phyloP scores from a whole-genome alignment of 2,113 vertebrate genomes.

The Myotis brandtii region DNA sequence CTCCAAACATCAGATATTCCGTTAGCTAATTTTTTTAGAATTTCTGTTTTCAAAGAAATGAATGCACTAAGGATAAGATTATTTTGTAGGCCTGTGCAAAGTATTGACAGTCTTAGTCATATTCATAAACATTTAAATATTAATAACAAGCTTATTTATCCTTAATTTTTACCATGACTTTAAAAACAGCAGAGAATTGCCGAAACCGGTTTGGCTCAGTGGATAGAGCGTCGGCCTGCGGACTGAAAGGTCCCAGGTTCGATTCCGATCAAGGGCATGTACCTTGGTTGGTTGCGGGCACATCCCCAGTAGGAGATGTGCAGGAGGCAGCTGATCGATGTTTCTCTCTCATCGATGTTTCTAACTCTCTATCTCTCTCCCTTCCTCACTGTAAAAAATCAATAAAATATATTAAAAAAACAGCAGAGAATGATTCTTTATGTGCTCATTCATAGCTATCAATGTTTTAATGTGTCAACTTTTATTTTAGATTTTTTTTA shows the following conservation, averaged over 20 bases:
- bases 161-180: background rate
- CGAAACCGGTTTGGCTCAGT: too few species aligned
- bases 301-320: too few species aligned
- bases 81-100: background rate
- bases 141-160: background rate
- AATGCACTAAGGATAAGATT: background rate
- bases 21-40: background rate
- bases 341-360: too few species aligned
- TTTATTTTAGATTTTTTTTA: background rate
- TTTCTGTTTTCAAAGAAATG: constrained; percentile 58
- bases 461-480: background rate
- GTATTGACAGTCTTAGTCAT: background rate
- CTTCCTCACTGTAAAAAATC: too few species aligned
- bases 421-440: background rate
- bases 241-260: too few species aligned
- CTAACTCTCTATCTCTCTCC: too few species aligned
- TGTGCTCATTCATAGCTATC: background rate
- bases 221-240: too few species aligned
- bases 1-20: background rate
- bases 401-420: background rate
- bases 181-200: background rate
- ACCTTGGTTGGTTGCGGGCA: too few species aligned
- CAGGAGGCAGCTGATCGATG: too few species aligned
- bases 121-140: background rate
- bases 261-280: too few species aligned